These are phyloP conservation scores for Hoplodrina ambigua DNA, from an alignment of 2,888 invertebrate species.

Conservation along the genomic window DNA sequence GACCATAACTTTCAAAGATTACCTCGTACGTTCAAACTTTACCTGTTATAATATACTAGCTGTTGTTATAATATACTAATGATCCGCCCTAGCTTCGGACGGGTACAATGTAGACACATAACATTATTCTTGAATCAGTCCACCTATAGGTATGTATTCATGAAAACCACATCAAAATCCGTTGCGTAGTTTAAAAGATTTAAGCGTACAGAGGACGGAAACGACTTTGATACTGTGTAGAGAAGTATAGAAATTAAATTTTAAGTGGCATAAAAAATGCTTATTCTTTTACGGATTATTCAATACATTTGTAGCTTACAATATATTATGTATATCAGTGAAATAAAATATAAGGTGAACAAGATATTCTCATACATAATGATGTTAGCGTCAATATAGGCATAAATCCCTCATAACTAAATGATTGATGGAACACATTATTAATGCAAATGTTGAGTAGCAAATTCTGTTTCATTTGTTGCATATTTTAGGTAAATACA, in stretches of 20 bases:
- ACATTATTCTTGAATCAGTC: no score
- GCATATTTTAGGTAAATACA: background rate
- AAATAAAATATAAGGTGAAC: conserved; percentile 5
- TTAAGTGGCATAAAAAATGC: background rate
- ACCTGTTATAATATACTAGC: no score
- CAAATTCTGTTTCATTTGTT: background rate
- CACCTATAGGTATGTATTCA: no score
- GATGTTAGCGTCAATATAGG: conserved; percentile 35
- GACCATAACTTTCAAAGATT: no score
- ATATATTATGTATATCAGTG: background rate
- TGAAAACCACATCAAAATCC: no score
- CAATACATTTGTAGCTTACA: background rate
- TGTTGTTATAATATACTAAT: no score
- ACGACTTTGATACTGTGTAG: background rate
- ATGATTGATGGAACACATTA: conserved; percentile 21
- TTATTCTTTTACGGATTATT: background rate
- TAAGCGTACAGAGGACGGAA: no score
- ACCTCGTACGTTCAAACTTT: no score
- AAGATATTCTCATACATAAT: conserved; percentile 14
- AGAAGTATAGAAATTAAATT: background rate
- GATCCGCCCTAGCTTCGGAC: no score
- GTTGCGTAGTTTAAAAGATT: no score
- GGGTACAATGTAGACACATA: no score
- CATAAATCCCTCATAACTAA: background rate
- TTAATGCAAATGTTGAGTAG: background rate